Percentiles rank a stretch among this genome's conserved stretches.
phyloP scores from a whole-genome alignment of 2,113 vertebrate genomes.

The Coregonus clupeaformis region DNA sequence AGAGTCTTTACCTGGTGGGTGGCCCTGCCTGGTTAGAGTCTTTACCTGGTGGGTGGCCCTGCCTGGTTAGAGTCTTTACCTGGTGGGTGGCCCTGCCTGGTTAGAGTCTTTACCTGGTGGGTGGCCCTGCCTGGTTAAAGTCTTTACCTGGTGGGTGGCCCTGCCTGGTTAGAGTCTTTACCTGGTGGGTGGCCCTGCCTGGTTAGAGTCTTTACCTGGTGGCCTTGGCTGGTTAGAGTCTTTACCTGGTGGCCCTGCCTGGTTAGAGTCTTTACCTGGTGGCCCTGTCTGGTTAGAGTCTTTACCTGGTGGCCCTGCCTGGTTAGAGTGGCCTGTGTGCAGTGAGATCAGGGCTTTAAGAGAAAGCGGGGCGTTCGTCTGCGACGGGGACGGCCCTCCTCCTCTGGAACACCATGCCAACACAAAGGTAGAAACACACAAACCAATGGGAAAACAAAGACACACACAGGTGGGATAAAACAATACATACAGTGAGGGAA shows the following conservation, averaged over 20 bases:
- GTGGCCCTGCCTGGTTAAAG: not conserved
- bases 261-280: conserved; percentile 20
- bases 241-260: conserved; percentile 20
- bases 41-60: too few relatives aligned
- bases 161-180: not conserved
- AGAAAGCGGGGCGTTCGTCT: conserved; percentile 76
- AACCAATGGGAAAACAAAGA: conserved; percentile 36
- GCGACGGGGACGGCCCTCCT: conserved; percentile 72
- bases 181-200: conserved; percentile 1
- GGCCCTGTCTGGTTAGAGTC: not conserved
- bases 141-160: conserved; percentile 24
- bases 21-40: too few relatives aligned
- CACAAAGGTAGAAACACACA: conserved; percentile 8
- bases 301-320: conserved; percentile 72
- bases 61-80: too few relatives aligned
- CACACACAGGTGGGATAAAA: conserved; percentile 45
- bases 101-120: conserved; percentile 20
- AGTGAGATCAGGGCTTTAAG: conserved; percentile 76
- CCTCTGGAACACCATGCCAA: conserved; percentile 59
- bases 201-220: conserved; percentile 6
- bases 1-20: too few relatives aligned
- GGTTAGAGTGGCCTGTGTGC: conserved; percentile 65
- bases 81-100: conserved; percentile 18
- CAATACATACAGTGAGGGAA: too few relatives aligned
- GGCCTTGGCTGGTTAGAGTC: not conserved